These are phyloP conservation scores for Muscicapa comitata DNA, from an alignment of 2,797 vertebrate genomes.

Conservation along the genomic window DNA sequence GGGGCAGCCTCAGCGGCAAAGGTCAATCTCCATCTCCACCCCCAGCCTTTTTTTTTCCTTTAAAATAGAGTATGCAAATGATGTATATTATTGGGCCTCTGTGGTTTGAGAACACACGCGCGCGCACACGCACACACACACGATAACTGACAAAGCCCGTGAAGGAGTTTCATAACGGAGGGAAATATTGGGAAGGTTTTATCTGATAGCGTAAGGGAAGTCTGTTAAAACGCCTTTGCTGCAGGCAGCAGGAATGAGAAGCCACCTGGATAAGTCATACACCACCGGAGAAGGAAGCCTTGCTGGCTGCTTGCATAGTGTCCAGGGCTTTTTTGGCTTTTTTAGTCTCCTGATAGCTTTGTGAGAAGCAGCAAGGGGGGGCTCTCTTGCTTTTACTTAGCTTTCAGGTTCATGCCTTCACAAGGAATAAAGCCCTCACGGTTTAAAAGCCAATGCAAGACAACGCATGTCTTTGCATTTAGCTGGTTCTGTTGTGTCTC, in stretches of 20 bases:
- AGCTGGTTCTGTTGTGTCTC: accelerated
- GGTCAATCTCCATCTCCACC: conserved; percentile 1
- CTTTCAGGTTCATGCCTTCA: background rate
- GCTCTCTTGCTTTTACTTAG: background rate
- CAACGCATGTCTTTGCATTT: accelerated
- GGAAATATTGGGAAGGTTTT: conserved; percentile 58
- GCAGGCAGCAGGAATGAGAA: conserved; percentile 28
- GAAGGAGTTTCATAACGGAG: conserved; percentile 58
- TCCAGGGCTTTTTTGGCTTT: background rate
- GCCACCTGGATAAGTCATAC: conserved; percentile 51
- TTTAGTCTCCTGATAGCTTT: background rate
- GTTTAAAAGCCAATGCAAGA: background rate
- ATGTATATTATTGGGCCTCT: conserved; percentile 42
- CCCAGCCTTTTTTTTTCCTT: background rate
- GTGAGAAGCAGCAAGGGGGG: background rate
- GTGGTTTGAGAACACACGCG: conserved; percentile 48
- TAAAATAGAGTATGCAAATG: conserved; percentile 34
- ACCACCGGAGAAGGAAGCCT: conserved; percentile 15
- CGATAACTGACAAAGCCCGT: conserved; percentile 29
- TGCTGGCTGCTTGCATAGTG: background rate
- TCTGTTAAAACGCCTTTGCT: conserved; percentile 51
- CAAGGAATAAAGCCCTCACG: background rate
- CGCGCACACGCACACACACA: conserved; percentile 41
- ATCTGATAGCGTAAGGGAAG: conserved; percentile 59
- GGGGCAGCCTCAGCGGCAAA: background rate